Base-by-base conservation (phyloP, 2,797 vertebrate genomes). In the Hydrolagus colliei region DNA sequence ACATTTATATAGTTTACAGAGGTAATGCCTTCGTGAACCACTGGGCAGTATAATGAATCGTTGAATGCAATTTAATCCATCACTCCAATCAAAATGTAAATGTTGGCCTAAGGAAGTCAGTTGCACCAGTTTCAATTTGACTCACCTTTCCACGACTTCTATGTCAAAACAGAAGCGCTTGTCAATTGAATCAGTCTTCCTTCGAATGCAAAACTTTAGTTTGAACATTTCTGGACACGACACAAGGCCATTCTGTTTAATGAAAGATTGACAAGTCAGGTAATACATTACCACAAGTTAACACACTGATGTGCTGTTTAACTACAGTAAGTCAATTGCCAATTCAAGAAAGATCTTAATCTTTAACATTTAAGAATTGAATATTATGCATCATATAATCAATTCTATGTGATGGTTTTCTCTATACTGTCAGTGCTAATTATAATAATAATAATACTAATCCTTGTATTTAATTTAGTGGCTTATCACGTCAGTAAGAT, bases 81-180 rank as follows among this genome's bases (percentile, higher is more conserved):
- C 41, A 52, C 41, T 35, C 18, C 14, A 41, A 71, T 71, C 5
- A 27, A 62, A 65, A 63, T 65, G 35, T 12, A 80, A 12, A 13
- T 14, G 67, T 35, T 80, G 78, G 65, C 27, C 27, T 80, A 27
- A 80, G 67, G 27, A 10, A 71, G 4, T 20, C 27, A 71, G 13
- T 52, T 67, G 9, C 35, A 82, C 16, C 16, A 41, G 65, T 71
- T 68, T 41, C 35, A 41, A 84, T 84, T 35, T 41, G 71, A 41
- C 79, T 84, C 18, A 98, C 98, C 98, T 98, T 91, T 99, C 97
- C 72, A 95, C 93, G 59, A 99, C 98, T 95, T 99, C 98, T 27
- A 99, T 97, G 92, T 99, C 98, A 0, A 99, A 98, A 91, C 98
- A 99, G 94, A 99, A 99, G 67, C 97, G 96, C 73, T 99, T 99